Conservation (phyloP, 1,140 invertebrate species). For the Orius laevigatus region DNA sequence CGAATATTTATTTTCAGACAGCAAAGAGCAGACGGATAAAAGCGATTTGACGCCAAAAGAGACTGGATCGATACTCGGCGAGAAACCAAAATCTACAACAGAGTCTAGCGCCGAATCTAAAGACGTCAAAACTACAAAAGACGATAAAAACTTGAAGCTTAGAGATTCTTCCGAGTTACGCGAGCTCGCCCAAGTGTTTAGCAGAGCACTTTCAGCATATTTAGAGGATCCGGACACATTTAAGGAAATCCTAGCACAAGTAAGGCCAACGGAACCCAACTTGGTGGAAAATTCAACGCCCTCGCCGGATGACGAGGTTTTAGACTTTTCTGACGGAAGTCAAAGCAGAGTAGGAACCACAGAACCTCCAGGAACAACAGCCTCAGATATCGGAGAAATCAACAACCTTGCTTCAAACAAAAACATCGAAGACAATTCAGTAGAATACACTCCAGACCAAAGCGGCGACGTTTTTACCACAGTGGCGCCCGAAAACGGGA, state of each 20-base stretch:
- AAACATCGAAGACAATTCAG: conserved; percentile 11
- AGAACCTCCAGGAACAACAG: conserved; percentile 1
- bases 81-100: conserved; percentile 34
- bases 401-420: conserved; percentile 6
- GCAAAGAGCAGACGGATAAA: conserved; percentile 6
- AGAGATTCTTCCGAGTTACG: conserved; percentile 34
- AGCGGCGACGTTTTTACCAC: too few species aligned
- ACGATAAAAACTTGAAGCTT: conserved; percentile 9
- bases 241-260: conserved; percentile 50
- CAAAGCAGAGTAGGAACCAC: conserved; percentile 19
- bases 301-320: conserved; percentile 38
- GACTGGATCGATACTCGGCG: conserved; percentile 2
- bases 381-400: conserved; percentile 7
- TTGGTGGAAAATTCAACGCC: conserved; percentile 19
- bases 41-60: not conserved
- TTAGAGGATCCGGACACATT: conserved; percentile 63
- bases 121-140: conserved; percentile 31
- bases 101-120: conserved; percentile 37
- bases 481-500: conserved; percentile 5
- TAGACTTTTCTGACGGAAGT: conserved; percentile 54
- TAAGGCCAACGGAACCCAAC: conserved; percentile 55
- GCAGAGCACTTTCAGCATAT: conserved; percentile 60
- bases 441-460: conserved; percentile 7
- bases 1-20: conserved; percentile 18
- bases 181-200: conserved; percentile 65